Percentiles rank a stretch among this genome's conserved stretches.
phyloP scores from a whole-genome alignment of 2,888 invertebrate genomes.

The Elgonia sp. region DNA sequence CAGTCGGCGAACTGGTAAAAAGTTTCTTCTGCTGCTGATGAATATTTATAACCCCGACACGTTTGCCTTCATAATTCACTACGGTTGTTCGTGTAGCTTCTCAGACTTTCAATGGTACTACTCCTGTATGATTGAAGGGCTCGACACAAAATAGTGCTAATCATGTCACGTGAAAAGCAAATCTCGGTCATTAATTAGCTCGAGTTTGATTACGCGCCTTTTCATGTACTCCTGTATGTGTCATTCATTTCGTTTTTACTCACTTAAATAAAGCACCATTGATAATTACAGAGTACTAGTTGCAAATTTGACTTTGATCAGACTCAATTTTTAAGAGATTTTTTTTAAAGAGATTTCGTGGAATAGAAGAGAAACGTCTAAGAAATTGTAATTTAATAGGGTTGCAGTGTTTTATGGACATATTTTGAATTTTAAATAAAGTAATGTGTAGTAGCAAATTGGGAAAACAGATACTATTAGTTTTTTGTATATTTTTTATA shows the following conservation, averaged over 20 bases:
- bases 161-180: conserved; percentile 47
- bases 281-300: too few relatives aligned
- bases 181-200: conserved; percentile 52
- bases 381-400: too few relatives aligned
- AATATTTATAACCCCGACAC: conserved; percentile 71
- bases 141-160: conserved; percentile 45
- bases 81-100: conserved; percentile 42
- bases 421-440: too few relatives aligned
- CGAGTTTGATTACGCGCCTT: conserved; percentile 28
- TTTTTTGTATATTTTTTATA: too few relatives aligned
- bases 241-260: neutral
- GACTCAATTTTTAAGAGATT: too few relatives aligned
- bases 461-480: too few relatives aligned
- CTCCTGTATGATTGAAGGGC: conserved; percentile 51
- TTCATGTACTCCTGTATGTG: neutral
- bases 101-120: conserved; percentile 44
- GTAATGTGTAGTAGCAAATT: too few relatives aligned
- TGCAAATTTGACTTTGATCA: too few relatives aligned
- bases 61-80: conserved; percentile 68
- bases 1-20: conserved; percentile 53
- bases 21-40: conserved; percentile 62
- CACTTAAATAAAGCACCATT: neutral
- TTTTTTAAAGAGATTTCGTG: too few relatives aligned
- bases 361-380: too few relatives aligned
- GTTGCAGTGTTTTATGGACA: too few relatives aligned